Percentiles rank a stretch among this genome's conserved stretches.
Evolutionary conservation across 2,797 vertebrate genomes (phyloP).

Genomic region (Syncerus caffer): DNA sequence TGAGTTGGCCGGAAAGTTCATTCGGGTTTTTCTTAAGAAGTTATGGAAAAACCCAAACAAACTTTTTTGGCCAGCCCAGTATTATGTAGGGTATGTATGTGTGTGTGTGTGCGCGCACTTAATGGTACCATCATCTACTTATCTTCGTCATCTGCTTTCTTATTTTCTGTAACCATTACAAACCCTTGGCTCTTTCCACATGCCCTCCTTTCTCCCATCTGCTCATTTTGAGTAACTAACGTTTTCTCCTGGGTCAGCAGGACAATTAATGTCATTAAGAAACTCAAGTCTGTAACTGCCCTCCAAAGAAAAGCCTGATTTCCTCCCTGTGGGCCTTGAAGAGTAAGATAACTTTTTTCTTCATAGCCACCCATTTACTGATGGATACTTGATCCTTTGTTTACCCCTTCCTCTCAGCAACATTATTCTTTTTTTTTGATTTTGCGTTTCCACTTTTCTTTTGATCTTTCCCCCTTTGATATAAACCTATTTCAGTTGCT

Average conservation of each 20-base stretch:
- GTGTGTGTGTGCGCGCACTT: not conserved
- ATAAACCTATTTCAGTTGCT: not conserved
- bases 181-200: not conserved
- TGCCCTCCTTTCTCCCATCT: not conserved
- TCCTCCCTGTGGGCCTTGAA: not conserved
- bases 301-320: not conserved
- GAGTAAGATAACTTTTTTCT: not conserved
- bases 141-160: not conserved
- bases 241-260: not conserved
- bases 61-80: not conserved
- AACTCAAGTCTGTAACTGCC: not conserved
- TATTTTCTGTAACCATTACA: not conserved
- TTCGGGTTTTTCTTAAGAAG: not conserved
- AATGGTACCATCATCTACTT: not conserved
- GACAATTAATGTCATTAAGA: not conserved
- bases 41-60: not conserved
- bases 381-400: not conserved
- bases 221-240: not conserved
- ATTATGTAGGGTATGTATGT: not conserved
- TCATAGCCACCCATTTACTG: not conserved
- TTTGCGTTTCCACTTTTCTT: not conserved
- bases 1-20: not conserved
- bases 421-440: not conserved
- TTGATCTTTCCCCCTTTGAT: not conserved
- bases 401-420: not conserved